Conservation (phyloP, 92 coral and sea anemone species). For the Parazoanthus swiftii region DNA sequence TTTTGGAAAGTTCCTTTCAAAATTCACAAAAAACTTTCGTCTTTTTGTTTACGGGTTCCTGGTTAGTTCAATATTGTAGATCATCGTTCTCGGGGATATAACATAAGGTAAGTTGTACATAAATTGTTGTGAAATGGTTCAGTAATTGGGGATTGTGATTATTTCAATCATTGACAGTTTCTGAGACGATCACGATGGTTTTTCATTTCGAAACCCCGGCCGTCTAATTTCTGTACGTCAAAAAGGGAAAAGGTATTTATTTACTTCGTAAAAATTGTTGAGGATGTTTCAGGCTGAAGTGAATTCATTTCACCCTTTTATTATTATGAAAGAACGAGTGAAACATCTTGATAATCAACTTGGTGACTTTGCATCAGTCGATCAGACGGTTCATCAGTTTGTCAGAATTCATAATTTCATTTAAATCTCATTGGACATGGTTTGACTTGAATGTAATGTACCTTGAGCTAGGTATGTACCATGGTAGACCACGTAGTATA, state of each 20-base stretch:
- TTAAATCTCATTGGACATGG: background rate
- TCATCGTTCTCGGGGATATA: background rate
- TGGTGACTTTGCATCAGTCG: too few relatives aligned
- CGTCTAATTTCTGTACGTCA: background rate
- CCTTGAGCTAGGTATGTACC: background rate
- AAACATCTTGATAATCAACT: too few relatives aligned
- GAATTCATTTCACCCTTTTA: too few relatives aligned
- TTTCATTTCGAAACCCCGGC: background rate
- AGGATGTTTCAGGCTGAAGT: too few relatives aligned
- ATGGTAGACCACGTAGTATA: background rate
- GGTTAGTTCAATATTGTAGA: background rate
- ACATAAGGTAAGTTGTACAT: constrained; percentile 10
- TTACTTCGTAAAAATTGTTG: background rate
- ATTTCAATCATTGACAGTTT: background rate
- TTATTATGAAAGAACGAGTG: too few relatives aligned
- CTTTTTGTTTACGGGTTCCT: constrained; percentile 27
- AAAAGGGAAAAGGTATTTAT: background rate
- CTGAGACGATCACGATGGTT: background rate
- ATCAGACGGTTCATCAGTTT: background rate
- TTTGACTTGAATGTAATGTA: background rate
- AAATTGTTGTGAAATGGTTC: background rate
- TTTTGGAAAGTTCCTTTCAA: constrained; percentile 45
- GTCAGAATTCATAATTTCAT: background rate
- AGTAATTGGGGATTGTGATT: background rate
- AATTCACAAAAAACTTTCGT: constrained; percentile 25